These are phyloP conservation scores for Galemys pyrenaicus DNA, from an alignment of 2,113 vertebrate species.

Conservation along the genomic window DNA sequence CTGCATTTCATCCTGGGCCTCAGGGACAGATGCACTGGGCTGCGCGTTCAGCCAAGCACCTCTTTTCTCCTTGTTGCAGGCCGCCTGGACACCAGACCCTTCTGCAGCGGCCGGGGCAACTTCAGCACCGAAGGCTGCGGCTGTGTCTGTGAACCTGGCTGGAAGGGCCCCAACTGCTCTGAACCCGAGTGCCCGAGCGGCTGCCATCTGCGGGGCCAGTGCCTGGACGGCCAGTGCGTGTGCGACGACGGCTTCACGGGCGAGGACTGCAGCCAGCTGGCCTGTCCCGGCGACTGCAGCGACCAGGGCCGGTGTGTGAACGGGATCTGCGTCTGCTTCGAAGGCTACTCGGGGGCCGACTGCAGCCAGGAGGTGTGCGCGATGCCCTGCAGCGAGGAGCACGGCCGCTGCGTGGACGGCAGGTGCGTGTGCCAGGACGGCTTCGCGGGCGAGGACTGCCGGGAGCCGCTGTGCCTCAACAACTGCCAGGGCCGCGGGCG, in stretches of 20 bases:
- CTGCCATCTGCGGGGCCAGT: constrained; percentile 82
- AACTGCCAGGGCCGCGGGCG: constrained; percentile 93
- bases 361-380: constrained; percentile 91
- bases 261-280: constrained; percentile 90
- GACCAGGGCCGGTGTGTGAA: constrained; percentile 95
- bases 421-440: constrained; percentile 92
- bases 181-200: constrained; percentile 78
- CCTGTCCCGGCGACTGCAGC: constrained; percentile 93
- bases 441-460: constrained; percentile 91
- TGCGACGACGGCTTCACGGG: constrained; percentile 91
- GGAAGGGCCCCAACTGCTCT: constrained; percentile 88
- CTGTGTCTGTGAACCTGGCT: constrained; percentile 86
- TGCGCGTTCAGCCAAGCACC: not conserved
- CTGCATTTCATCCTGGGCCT: not conserved
- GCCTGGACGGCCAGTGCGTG: constrained; percentile 87
- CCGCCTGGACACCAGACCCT: constrained; percentile 91
- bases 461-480: constrained; percentile 91
- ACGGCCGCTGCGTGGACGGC: constrained; percentile 91
- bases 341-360: constrained; percentile 91
- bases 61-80: constrained; percentile 82
- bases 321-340: constrained; percentile 93
- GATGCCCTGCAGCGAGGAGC: constrained; percentile 88
- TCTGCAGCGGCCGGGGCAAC: constrained; percentile 94
- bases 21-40: accelerated
- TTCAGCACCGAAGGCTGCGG: constrained; percentile 90